Base-by-base conservation (phyloP, 2,888 invertebrate species). In the Rhorus exstirpatorius region DNA sequence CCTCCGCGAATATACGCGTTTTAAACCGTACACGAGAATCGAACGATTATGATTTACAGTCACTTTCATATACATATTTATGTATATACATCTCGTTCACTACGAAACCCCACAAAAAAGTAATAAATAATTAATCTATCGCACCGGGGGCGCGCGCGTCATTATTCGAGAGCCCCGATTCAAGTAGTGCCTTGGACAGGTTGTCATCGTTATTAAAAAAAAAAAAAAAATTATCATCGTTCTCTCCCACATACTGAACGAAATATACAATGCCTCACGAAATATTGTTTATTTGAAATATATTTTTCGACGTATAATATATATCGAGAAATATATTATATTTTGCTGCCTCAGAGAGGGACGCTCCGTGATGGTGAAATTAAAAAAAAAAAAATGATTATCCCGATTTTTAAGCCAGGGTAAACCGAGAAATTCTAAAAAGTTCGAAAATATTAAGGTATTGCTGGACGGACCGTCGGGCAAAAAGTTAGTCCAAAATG, bases 21-120 rank as follows among this genome's bases (percentile, higher is more conserved):
- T 72, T 58, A 3, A 3, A 79, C 58, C 53, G 31, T 51, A n/a
- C 12, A 7, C 26, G 51, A 31, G 63, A 24, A 55, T 31, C 77
- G 68, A 68, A 74, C 65, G 67, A 81, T 82, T 79, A 84, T 81
- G 63, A 81, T 81, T 79, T 76, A 79, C 81, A 79, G 68, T 72
- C 80, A 61, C 12, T 49, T 53, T 72, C 75, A 44, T 58, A 24
- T 41, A 21, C 7, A 24, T 46, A 21, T 21, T 10, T 75, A 19
- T 65, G 21, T 21, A 12, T 76, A 21, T 58, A 46, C 31, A 46
- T 68, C 10, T 31, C 55, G 26, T 61, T 65, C 38, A 58, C 63
- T 77, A 44, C 26, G 61, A 55, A 31, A 7, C 10, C 1, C 58
- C 49, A 49, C 65, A 58, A 72, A 72, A n/a, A 65, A 65, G 49